Evolutionary conservation across 1,140 invertebrate species (phyloP), one percentile per base, ranked within the genome.

Genomic region (Cotesia vestalis): DNA sequence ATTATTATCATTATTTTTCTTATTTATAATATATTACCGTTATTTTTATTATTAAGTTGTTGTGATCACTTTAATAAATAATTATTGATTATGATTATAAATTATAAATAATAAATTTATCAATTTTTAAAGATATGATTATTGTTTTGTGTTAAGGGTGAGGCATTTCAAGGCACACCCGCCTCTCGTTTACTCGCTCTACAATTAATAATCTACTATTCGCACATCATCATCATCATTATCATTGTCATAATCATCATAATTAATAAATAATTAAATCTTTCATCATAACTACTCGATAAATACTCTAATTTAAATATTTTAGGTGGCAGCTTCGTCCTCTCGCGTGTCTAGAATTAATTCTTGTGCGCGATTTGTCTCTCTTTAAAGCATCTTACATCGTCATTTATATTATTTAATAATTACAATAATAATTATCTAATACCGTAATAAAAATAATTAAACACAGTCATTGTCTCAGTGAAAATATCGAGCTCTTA

Each of bases 101-200:
- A 46, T 46, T 46, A 46, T 46, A 46, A 46, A 46, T 46, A 46
- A 46, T 46, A 46, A 46, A 11, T 46, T 46, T 46, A 60, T 12
- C 14, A 60, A 76, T 79, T 71, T 73, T 70, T 36, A 75, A 72
- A 77, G 80, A 83, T 82, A 84, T 82, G 81, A 80, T 82, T 81
- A 82, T 83, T 81, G 77, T 84, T 84, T 84, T 77, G 62, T 79
- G 72, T 46, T 81, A 75, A 77, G 79, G 78, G 77, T 77, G 82
- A 82, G 81, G 78, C 80, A 81, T 81, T 75, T 80, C 79, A 83
- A 84, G 83, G 81, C 81, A 83, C 80, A 76, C 81, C 80, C 81
- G 70, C 73, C 70, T 73, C 69, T 63, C 63, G 57, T 71, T 61
- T 61, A 27, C 62, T 71, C 36, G 27, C 46, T 74, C 34, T 61